Percentiles rank a stretch among this genome's conserved stretches.
Conservation (phyloP, 2,113 vertebrate species). For the Nyctibius bracteatus region DNA sequence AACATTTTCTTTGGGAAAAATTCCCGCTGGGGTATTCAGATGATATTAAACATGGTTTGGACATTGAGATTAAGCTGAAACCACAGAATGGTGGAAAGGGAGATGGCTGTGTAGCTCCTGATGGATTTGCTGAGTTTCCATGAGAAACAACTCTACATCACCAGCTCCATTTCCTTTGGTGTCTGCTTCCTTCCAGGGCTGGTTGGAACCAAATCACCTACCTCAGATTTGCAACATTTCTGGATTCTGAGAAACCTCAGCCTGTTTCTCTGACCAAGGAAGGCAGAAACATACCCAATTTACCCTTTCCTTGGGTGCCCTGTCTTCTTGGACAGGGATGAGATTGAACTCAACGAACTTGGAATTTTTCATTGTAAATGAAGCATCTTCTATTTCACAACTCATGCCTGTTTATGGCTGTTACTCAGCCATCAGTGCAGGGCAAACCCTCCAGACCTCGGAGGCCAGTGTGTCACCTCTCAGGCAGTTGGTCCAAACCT, state of each 20-base stretch:
- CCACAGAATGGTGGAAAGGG: not conserved
- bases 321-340: not conserved
- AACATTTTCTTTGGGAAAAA: not conserved
- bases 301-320: not conserved
- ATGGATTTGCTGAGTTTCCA: not conserved
- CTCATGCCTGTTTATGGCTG: not conserved
- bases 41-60: not conserved
- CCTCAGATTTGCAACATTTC: not conserved
- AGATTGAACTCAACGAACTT: not conserved
- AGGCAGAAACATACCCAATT: not conserved
- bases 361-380: not conserved
- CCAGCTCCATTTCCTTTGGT: not conserved
- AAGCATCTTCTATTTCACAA: not conserved
- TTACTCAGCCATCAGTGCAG: not conserved
- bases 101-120: not conserved
- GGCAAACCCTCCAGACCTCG: not conserved
- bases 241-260: not conserved
- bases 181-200: not conserved
- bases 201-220: not conserved
- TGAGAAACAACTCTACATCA: rapidly evolving
- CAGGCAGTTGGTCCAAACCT: not conserved
- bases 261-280: not conserved
- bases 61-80: not conserved
- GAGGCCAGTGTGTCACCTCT: not conserved
- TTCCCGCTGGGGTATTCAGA: not conserved